A percentile compares a stretch with the other conserved stretches of the same genome.
Conservation (phyloP, 2,113 vertebrate species). For the Trematomus loennbergii region DNA sequence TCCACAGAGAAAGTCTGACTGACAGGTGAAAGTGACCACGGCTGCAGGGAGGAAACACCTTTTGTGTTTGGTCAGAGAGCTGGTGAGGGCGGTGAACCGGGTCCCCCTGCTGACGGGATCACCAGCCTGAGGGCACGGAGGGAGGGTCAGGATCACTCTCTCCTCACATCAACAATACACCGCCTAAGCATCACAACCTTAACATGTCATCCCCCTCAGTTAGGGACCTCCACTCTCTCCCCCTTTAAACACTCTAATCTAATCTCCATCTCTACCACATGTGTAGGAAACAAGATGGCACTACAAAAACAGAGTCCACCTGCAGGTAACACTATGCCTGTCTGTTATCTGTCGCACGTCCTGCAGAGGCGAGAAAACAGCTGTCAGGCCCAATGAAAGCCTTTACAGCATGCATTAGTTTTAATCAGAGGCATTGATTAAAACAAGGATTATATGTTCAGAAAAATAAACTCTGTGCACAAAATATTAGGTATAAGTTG, state of each 20-base stretch:
- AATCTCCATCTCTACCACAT: constrained; percentile 63
- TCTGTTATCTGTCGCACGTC: constrained; percentile 9
- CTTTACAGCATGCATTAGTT: no score
- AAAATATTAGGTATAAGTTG: neutral
- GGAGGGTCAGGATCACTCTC: constrained; percentile 24
- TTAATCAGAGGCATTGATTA: neutral
- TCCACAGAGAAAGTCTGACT: constrained; percentile 67
- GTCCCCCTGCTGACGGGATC: constrained; percentile 48
- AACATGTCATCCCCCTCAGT: constrained; percentile 17
- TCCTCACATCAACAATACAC: constrained; percentile 35
- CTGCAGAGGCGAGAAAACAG: constrained; percentile 27
- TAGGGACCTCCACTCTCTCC: constrained; percentile 34
- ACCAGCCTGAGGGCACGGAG: constrained; percentile 52
- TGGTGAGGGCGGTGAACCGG: constrained; percentile 57
- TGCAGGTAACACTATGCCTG: constrained; percentile 41
- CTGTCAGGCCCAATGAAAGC: neutral
- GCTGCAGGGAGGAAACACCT: constrained; percentile 62
- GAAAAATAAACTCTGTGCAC: neutral
- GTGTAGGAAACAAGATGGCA: constrained; percentile 46
- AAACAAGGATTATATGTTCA: neutral
- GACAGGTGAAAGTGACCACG: constrained; percentile 82
- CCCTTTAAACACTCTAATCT: constrained; percentile 33
- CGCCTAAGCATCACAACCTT: neutral
- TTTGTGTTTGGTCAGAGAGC: constrained; percentile 77
- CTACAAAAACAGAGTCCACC: constrained; percentile 31